Base-by-base conservation (phyloP, 2,113 vertebrate species). In the Apistogramma diplotaenia region DNA sequence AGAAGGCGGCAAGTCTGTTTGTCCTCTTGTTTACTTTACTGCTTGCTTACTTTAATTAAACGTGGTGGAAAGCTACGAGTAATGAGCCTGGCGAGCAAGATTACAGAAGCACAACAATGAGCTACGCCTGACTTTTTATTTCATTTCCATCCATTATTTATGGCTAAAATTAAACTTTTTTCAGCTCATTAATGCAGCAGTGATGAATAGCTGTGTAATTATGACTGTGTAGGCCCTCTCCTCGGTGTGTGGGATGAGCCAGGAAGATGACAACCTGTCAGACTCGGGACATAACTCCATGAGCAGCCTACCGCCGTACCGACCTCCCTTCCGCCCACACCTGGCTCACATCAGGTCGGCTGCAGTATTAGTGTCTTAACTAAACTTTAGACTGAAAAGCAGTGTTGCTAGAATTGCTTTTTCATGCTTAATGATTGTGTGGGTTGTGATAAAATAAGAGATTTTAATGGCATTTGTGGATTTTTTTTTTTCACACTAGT, bases 241-340 rank as follows among this genome's bases (percentile, higher is more conserved):
- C 85, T 82, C 95, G 53, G 65, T 95, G 91, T 93, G 96, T 54
- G 93, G 90, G 71, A 83, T 75, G 51, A 93, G 93, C 89, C 94
- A 95, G 79, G 97, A 99, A 1, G 97, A 99, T 67, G 96, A 97
- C 0, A 96, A 95, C 81, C 83, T 94, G 89, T 97, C 70, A 0
- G 97, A 98, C 89, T 97, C 97, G 4, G 97, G 97, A 59, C 95
- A 98, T 85, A 97, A 98, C 62, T 98, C 97, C 81, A 96, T 97
- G 91, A 98, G 95, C 93, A 99, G 97, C 55, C 96, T 97, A 81
- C 96, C 96, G 0, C 96, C 97, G 1, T 98, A 98, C 1, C 93
- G 96, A 54, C 95, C 95, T 16, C 96, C 96, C 8, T 96, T 97
- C 84, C 96, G 96, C 58, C 96, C 96, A 12, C 94, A 97, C 49